These are phyloP conservation scores for Fragum whitleyi DNA, from an alignment of 2,888 invertebrate genomes.

Conservation along the genomic window DNA sequence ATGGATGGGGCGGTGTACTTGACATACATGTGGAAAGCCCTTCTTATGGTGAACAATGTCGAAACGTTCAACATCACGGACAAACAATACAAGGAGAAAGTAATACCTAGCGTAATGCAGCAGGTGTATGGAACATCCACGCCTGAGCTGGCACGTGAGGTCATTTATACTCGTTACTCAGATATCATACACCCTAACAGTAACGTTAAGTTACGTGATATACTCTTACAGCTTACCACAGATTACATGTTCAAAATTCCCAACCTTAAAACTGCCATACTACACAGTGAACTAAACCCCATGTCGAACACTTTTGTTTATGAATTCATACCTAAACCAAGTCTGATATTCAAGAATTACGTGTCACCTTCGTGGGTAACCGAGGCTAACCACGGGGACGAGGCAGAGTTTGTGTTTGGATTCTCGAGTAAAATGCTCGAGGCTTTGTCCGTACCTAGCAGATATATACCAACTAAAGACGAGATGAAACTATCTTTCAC, in stretches of 20 bases:
- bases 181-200: constrained; percentile 13
- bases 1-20: constrained; percentile 47
- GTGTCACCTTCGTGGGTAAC: constrained; percentile 36
- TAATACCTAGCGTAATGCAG: constrained; percentile 28
- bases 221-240: constrained; percentile 39
- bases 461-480: constrained; percentile 5
- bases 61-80: constrained; percentile 27
- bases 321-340: constrained; percentile 28
- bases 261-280: constrained; percentile 28
- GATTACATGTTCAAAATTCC: constrained; percentile 46
- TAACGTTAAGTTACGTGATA: constrained; percentile 12
- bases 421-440: constrained; percentile 41
- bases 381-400: constrained; percentile 44
- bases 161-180: constrained; percentile 30
- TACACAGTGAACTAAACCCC: constrained; percentile 9
- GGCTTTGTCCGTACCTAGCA: constrained; percentile 10
- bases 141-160: constrained; percentile 14
- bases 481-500: constrained; percentile 32
- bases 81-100: not conserved
- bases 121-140: constrained; percentile 28
- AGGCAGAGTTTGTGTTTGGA: constrained; percentile 43
- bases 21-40: constrained; percentile 38
- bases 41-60: constrained; percentile 21
- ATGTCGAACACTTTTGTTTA: constrained; percentile 30
- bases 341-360: constrained; percentile 25